Base-by-base conservation (phyloP, 2,113 vertebrate genomes). In the Micromys minutus region DNA sequence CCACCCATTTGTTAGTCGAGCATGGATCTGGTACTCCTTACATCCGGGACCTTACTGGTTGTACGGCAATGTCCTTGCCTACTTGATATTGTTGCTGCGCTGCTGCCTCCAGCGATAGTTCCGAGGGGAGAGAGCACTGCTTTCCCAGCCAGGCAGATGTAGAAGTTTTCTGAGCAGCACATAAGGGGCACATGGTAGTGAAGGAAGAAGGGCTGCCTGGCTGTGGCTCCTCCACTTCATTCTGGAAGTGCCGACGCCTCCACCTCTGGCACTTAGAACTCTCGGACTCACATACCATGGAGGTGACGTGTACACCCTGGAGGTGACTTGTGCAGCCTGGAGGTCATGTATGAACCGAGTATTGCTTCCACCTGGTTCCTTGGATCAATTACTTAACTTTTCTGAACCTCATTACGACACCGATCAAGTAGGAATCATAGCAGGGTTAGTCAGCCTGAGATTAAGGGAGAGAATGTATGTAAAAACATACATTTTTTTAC, bases 401-500 rank as follows among this genome's bases (percentile, higher is more conserved):
- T 94, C 89, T 75, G 84, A 89, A n/a, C 89, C 74, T 87, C 72
- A 22, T n/a, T 45, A 31, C 12, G 6, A 90, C 16, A 24, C 22
- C 19, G 17, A 13, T 81, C 80, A 65, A 77, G 50, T 17, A 50
- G 90, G 22, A 65, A 63, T 74, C 50, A 57, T 42, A 52, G 69
- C 22, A 79, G 61, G 21, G 72, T 83, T 86, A 74, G 7, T 69
- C 39, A 50, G 34, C 42, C 1, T 34, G 65, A 47, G 19, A 77
- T 10, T n/a, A 57, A 74, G 85, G 84, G 39, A 61, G 34, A 59
- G 67, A 21, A 79, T 24, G 3, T 39, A 8, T 1, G 16, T 59
- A 36, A 47, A 94, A 47, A 5, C n/a, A n/a, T n/a, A n/a, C n/a
- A n/a, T n/a, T n/a, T n/a, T n/a, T n/a, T n/a, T n/a, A n/a, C 31